Evolutionary conservation across 1,140 invertebrate genomes (phyloP), one percentile per base, ranked within the genome.

Genomic region (Heliothis virescens): DNA sequence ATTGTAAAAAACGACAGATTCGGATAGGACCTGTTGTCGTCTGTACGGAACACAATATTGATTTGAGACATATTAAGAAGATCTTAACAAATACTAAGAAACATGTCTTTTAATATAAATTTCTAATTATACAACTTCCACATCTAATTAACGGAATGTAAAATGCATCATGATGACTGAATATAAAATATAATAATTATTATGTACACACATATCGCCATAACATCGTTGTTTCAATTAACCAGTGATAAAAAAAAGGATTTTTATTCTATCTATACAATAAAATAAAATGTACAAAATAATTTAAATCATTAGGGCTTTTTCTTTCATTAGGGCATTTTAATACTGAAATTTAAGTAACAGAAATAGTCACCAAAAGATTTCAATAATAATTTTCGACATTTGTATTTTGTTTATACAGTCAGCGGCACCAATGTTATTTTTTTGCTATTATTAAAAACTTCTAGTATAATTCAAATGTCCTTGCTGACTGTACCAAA

Each of bases 121-220:
- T 9, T 57, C 69, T 72, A 57, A 52, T 21, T 69, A 21, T 53
- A 7, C 50, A 34, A n/a, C 69, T 72, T 55, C n/a, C 34, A 52
- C 69, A 11, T 34, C 18, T 55, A 55, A 57, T 50, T 50, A 72
- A 55, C 50, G 69, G 69, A 72, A 72, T 72, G 69, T 72, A 72
- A 72, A 50, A 72, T 41, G 52, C 47, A 55, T 29, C 12, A 34
- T 72, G 41, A 65, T 63, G 41, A 72, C 69, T 69, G 65, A 52
- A 52, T 69, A 53, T 18, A 72, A 57, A 72, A 53, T 55, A 48
- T 52, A 26, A 69, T 15, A 50, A 52, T 41, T 41, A 41, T 41
- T 69, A 57, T 57, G 12, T 53, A 72, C 50, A 72, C 15, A 41
- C 3, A 16, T 71, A 71, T 53, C 26, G 52, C 52, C 29, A 41